Conservation (phyloP, 2,797 vertebrate species). For the Cossypha heuglini region DNA sequence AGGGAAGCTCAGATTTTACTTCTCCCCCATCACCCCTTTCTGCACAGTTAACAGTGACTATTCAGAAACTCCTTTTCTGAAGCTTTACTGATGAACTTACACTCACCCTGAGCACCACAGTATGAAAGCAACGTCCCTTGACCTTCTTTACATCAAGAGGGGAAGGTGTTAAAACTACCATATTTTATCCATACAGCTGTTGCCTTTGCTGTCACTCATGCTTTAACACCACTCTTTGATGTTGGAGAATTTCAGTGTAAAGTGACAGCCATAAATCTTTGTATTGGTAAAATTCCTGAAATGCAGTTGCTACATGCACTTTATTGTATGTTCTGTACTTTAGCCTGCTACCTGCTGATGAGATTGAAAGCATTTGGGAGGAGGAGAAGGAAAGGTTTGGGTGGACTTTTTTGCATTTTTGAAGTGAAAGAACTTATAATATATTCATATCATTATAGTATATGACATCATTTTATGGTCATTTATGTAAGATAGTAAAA, state of each 20-base stretch:
- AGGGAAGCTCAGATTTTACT: neutral
- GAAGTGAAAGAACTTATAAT: neutral
- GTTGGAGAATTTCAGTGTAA: neutral
- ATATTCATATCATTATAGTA: neutral
- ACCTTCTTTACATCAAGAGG: neutral
- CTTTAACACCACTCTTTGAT: conserved; percentile 31
- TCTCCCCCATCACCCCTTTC: neutral
- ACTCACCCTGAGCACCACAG: neutral
- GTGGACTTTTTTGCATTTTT: neutral
- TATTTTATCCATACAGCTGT: conserved; percentile 22
- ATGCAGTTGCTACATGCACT: neutral
- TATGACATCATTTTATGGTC: neutral
- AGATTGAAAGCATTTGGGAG: neutral
- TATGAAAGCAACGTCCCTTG: conserved; percentile 9
- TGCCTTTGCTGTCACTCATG: neutral
- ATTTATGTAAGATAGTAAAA: neutral
- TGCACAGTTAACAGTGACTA: neutral
- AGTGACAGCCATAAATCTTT: conserved; percentile 14
- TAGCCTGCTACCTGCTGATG: neutral
- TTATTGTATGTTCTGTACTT: neutral
- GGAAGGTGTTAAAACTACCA: neutral
- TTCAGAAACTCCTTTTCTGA: neutral
- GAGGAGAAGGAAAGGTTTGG: accelerated
- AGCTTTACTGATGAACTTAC: neutral
- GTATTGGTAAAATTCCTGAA: neutral